phyloP scores from a whole-genome alignment of 2,113 vertebrate genomes.

The Delphinapterus leucas region DNA sequence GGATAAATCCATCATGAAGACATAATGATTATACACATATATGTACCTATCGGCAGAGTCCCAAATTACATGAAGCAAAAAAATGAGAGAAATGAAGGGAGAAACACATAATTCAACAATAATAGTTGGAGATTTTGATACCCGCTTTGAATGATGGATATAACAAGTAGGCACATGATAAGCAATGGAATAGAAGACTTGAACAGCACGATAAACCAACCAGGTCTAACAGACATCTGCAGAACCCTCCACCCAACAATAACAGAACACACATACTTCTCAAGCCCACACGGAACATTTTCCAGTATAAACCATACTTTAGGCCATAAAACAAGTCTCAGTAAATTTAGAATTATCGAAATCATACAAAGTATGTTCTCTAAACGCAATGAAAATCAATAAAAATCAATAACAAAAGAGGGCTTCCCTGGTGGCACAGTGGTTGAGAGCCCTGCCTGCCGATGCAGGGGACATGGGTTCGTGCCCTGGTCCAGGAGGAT shows the following conservation, averaged over 20 bases:
- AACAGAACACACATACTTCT: background rate
- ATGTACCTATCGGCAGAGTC: background rate
- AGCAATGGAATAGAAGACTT: background rate
- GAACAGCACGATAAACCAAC: no score
- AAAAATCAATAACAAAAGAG: background rate
- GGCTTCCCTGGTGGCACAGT: no score
- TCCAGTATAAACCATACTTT: background rate
- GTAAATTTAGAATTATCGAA: background rate
- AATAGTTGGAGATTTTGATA: no score
- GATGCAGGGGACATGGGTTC: no score
- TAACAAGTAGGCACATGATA: background rate
- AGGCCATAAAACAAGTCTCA: background rate
- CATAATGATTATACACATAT: background rate
- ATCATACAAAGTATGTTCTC: background rate
- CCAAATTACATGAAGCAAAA: background rate
- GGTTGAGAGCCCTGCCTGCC: no score
- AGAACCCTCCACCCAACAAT: background rate
- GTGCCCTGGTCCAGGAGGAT: no score
- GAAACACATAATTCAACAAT: no score
- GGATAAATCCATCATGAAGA: background rate
- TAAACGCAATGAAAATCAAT: background rate
- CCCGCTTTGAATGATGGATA: no score
- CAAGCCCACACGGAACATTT: background rate
- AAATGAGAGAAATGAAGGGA: background rate
- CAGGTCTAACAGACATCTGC: background rate